Base-by-base conservation (phyloP, 2,797 vertebrate genomes). In the Mormyrops attenuatus region DNA sequence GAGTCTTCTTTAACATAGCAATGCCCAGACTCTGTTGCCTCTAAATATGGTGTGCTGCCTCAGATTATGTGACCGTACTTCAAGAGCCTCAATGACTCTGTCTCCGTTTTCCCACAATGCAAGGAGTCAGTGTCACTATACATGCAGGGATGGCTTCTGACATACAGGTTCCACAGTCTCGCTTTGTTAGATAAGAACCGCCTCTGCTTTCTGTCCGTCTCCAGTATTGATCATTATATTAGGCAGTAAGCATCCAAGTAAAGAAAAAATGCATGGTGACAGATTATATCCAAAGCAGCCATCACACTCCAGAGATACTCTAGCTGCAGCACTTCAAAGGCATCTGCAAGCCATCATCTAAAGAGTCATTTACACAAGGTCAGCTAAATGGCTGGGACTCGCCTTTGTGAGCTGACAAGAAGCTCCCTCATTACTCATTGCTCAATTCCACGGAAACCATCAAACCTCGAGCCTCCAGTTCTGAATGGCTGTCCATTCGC, bases 181-280 rank as follows among this genome's bases (percentile, higher is more conserved):
- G 26, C 22, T 20, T 66, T 49, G 53, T 88, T 63, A 44, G 38
- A 88, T n/a, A 88, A 30, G 26, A 44, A 88, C 57, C 30, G 38
- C 57, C 6, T 88, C 22, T 66, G 57, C 87, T 57, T 66, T 44
- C 87, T 63, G 57, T n/a, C 34, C 8, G 11, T 57, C 55, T 63
- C 55, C 53, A 88, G 57, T 66, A 88, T 88, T 26, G 57, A 88
- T 88, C n/a, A 88, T 38, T 44, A 47, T 49, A 88, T 88, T 63
- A 88, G 55, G 87, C 41, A 63, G 41, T 47, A 41, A 66, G 8
- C 3, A n/a, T 7, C 20, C 8, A 47, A 57, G 20, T 88, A 22
- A 63, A 22, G 34, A 44, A n/a, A 38, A 88, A 47, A n/a, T 66
- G 13, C 41, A 63, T 47, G 57, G 11, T 66, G 87, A 66, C 17